Conservation (phyloP, 2,113 vertebrate species). For the Vulpes vulpes region DNA sequence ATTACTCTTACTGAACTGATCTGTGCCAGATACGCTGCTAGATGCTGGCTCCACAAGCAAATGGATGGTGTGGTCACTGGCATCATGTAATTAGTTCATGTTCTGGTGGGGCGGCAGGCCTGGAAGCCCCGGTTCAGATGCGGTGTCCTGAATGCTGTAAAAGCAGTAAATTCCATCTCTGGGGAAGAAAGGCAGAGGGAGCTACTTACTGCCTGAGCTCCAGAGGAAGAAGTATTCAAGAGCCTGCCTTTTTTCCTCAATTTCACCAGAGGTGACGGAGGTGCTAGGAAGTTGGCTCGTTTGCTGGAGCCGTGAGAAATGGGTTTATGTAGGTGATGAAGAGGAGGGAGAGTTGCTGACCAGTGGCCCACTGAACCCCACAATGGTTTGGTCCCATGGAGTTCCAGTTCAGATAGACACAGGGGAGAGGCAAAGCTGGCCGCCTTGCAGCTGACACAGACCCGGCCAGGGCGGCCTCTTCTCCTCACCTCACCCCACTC, state of each 20-base stretch:
- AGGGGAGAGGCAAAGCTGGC: neutral
- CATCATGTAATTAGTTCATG: rapidly evolving
- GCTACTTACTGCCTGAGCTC: neutral
- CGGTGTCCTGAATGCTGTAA: rapidly evolving
- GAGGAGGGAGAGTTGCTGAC: neutral
- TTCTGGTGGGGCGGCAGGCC: neutral
- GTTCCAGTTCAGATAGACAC: neutral
- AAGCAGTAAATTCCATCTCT: neutral
- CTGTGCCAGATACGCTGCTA: neutral
- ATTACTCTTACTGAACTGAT: neutral
- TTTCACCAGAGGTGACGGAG: neutral
- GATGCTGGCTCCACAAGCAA: neutral
- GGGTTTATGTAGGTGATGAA: neutral
- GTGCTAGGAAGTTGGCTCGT: rapidly evolving
- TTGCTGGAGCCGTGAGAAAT: neutral
- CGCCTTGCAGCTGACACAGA: neutral
- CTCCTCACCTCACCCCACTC: conserved; percentile 70
- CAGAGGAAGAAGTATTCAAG: neutral
- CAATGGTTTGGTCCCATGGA: neutral
- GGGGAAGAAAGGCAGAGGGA: neutral
- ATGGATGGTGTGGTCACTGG: neutral
- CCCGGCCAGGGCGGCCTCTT: neutral
- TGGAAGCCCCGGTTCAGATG: too few relatives aligned
- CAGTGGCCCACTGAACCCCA: rapidly evolving
- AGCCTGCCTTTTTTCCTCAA: neutral